A percentile compares a stretch with the other conserved stretches of the same genome.
These are phyloP conservation scores for Latrodectus elegans DNA, from an alignment of 2,888 invertebrate species.

Conservation along the genomic window DNA sequence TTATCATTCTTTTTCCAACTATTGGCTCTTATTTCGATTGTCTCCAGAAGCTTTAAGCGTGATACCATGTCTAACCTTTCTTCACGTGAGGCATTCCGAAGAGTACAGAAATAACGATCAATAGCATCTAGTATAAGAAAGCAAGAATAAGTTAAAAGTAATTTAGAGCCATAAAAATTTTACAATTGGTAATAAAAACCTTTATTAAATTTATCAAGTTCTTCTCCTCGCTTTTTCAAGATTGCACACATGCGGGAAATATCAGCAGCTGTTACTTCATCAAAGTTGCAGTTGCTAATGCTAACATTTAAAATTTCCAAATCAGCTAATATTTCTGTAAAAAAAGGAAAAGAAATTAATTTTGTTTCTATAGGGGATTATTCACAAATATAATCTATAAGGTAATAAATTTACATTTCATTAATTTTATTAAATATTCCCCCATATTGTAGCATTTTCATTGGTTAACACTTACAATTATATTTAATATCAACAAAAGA, in stretches of 20 bases:
- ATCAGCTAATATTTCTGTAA: constrained; percentile 52
- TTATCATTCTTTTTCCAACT: constrained; percentile 91
- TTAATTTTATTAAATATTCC: no score
- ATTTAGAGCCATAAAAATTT: background rate
- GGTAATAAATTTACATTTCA: no score
- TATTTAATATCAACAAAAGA: no score
- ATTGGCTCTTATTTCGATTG: constrained; percentile 93
- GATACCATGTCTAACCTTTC: constrained; percentile 89
- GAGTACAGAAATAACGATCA: constrained; percentile 87
- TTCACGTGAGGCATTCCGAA: constrained; percentile 91
- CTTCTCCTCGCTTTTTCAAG: constrained; percentile 54
- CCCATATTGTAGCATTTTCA: no score
- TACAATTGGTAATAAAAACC: constrained; percentile 12
- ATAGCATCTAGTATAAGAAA: constrained; percentile 80
- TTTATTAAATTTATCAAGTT: constrained; percentile 53
- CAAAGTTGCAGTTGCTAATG: constrained; percentile 61
- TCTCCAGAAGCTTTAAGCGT: constrained; percentile 89
- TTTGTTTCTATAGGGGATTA: background rate
- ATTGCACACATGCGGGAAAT: constrained; percentile 55
- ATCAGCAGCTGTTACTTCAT: constrained; percentile 40
- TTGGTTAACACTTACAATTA: no score
- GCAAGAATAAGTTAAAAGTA: background rate
- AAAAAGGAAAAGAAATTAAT: background rate
- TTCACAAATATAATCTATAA: no score
- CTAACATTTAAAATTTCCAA: constrained; percentile 60